These are phyloP conservation scores for Clarias gariepinus DNA, from an alignment of 2,113 vertebrate genomes.

Conservation along the genomic window DNA sequence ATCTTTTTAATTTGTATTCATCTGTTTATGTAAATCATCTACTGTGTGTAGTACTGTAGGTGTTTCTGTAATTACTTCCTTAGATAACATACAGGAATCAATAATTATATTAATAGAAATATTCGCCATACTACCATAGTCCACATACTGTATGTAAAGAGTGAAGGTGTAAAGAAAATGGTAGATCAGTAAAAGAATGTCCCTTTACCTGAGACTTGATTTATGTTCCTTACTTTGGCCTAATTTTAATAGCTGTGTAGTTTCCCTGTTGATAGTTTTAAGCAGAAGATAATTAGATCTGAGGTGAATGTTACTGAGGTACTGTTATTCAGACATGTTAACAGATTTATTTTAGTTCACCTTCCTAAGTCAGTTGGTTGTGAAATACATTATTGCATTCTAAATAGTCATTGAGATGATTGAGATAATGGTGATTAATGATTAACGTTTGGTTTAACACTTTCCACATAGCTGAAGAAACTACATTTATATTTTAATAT, in stretches of 20 bases:
- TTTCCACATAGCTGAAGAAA: neutral
- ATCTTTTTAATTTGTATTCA: neutral
- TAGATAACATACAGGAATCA: neutral
- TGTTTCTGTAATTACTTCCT: neutral
- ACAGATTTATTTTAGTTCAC: conserved; percentile 20
- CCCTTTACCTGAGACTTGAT: neutral
- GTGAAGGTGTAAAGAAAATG: neutral
- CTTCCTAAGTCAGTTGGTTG: conserved; percentile 1
- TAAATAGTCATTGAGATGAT: conserved; percentile 15
- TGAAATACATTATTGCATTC: neutral
- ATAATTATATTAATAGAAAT: neutral
- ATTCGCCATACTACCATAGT: neutral
- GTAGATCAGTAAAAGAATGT: neutral
- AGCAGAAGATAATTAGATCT: neutral
- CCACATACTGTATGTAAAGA: neutral
- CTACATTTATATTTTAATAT: neutral
- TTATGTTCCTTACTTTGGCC: neutral
- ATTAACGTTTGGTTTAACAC: neutral
- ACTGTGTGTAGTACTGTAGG: neutral
- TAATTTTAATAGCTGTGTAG: conserved; percentile 4
- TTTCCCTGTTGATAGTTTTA: neutral
- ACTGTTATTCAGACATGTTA: neutral
- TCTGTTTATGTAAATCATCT: neutral
- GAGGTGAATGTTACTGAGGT: neutral
- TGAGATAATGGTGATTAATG: neutral